phyloP scores from a whole-genome alignment of 2,113 vertebrate species.

The Poeciliopsis turrubarensis region DNA sequence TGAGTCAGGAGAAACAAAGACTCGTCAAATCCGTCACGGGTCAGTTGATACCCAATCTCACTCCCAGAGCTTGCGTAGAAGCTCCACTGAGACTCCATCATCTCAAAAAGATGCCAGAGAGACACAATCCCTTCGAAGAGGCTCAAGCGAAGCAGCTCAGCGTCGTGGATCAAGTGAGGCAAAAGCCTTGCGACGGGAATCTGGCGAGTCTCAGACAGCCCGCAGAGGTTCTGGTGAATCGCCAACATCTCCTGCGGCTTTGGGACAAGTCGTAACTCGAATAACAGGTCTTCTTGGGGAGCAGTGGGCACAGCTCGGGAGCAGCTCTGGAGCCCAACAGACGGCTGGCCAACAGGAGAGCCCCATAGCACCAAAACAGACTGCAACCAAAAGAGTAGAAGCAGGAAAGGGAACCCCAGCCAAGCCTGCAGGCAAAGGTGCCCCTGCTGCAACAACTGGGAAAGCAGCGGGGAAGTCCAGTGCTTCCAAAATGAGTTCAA shows the following conservation, averaged over 20 bases:
- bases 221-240: constrained; percentile 69
- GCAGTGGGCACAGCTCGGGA: constrained; percentile 94
- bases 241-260: constrained; percentile 82
- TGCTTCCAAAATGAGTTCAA: constrained; percentile 95
- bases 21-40: constrained; percentile 41
- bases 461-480: constrained; percentile 71
- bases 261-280: constrained; percentile 92
- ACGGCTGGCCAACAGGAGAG: constrained; percentile 78
- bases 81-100: constrained; percentile 50
- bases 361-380: constrained; percentile 60
- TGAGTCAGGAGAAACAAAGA: constrained; percentile 41
- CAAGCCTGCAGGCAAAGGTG: constrained; percentile 64
- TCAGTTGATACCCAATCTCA: constrained; percentile 55
- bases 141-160: constrained; percentile 60
- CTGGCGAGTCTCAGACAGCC: constrained; percentile 51
- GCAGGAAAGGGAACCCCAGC: constrained; percentile 59
- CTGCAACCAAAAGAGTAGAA: constrained; percentile 57
- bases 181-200: constrained; percentile 42
- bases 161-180: constrained; percentile 61
- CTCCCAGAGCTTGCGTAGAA: constrained; percentile 59
- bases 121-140: constrained; percentile 51
- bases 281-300: constrained; percentile 95
- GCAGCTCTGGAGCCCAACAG: constrained; percentile 85
- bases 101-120: constrained; percentile 47
- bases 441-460: constrained; percentile 43